phyloP scores from a whole-genome alignment of 2,113 vertebrate genomes.

The Bagarius yarrelli region DNA sequence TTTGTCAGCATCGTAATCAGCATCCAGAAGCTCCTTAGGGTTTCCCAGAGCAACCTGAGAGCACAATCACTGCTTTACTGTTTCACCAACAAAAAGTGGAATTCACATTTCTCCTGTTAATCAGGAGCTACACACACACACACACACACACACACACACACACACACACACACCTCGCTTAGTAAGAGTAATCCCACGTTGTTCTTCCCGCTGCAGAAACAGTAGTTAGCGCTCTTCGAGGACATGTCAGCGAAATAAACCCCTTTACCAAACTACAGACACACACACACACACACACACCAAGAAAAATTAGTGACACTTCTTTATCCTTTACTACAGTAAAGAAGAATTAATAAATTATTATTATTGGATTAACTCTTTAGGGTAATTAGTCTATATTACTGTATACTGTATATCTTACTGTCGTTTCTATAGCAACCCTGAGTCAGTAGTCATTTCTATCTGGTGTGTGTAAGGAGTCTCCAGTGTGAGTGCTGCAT shows the following conservation, averaged over 20 bases:
- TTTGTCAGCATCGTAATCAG: constrained; percentile 75
- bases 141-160: not conserved
- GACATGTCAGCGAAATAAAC: constrained; percentile 94
- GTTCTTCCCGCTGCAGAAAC: constrained; percentile 76
- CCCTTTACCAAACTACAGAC: constrained; percentile 85
- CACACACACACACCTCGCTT: not conserved
- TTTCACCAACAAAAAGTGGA: too few species aligned
- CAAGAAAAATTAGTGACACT: too few species aligned
- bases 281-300: not conserved
- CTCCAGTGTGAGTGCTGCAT: not conserved
- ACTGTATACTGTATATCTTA: too few species aligned
- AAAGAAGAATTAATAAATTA: not conserved
- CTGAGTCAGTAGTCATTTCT: too few species aligned
- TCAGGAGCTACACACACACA: not conserved
- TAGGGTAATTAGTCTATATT: too few species aligned
- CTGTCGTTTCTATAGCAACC: not conserved
- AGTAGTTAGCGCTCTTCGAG: constrained; percentile 92
- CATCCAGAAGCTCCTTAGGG: constrained; percentile 76
- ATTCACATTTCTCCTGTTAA: too few species aligned
- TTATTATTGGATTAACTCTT: too few species aligned
- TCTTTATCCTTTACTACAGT: not conserved
- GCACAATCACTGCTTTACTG: not conserved
- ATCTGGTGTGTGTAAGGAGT: not conserved
- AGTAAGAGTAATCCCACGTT: constrained; percentile 74
- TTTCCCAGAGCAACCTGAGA: constrained; percentile 84